phyloP scores from a whole-genome alignment of 2,888 invertebrate species.

The Ophonus ardosiacus region DNA sequence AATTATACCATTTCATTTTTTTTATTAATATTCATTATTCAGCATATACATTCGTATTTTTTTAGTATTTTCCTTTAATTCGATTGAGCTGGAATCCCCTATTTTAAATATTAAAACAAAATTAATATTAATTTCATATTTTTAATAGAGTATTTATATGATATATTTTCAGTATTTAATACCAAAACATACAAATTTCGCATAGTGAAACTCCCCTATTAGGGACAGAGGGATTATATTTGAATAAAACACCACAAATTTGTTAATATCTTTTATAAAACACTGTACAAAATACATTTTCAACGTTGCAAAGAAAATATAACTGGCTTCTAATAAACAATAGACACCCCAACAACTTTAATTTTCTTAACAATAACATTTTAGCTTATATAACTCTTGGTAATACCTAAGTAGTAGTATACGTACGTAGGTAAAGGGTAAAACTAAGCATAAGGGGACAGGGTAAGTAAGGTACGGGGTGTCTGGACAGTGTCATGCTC shows the following conservation, averaged over 20 bases:
- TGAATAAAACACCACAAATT: constrained; percentile 5
- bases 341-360: constrained; percentile 41
- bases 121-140: too few relatives aligned
- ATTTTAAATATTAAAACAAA: too few relatives aligned
- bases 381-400: constrained; percentile 15
- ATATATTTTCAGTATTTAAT: too few relatives aligned
- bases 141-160: too few relatives aligned
- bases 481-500: constrained; percentile 12
- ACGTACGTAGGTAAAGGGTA: background rate
- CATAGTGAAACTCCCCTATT: too few relatives aligned
- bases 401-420: background rate
- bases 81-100: too few relatives aligned
- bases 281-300: constrained; percentile 64
- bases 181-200: too few relatives aligned
- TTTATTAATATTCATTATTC: too few relatives aligned
- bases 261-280: constrained; percentile 63
- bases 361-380: constrained; percentile 22
- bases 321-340: constrained; percentile 53
- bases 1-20: too few relatives aligned
- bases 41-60: too few relatives aligned
- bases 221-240: background rate
- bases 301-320: constrained; percentile 60
- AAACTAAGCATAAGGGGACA: background rate
- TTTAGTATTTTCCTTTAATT: too few relatives aligned
- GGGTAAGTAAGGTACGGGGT: background rate